These are phyloP conservation scores for Agrochola lychnidis DNA, from an alignment of 2,888 invertebrate species.

Conservation along the genomic window DNA sequence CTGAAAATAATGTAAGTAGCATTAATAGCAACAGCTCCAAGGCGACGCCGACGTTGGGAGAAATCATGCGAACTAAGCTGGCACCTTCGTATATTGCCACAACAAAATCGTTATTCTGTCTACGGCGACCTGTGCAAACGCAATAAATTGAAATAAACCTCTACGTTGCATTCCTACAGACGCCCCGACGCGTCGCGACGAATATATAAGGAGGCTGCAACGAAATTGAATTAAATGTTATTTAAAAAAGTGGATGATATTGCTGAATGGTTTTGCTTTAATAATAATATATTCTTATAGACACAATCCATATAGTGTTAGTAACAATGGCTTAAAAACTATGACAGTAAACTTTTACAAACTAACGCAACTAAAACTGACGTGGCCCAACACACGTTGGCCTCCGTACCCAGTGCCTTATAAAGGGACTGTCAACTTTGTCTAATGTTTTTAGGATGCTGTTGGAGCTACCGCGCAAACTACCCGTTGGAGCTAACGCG, in stretches of 20 bases:
- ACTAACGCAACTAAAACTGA: too few relatives aligned
- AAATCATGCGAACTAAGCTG: conserved; percentile 52
- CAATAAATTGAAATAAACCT: conserved; percentile 70
- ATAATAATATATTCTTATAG: too few relatives aligned
- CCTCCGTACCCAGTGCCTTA: too few relatives aligned
- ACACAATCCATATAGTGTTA: too few relatives aligned
- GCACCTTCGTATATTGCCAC: conserved; percentile 58
- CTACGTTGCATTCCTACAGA: conserved; percentile 59
- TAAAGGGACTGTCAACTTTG: too few relatives aligned
- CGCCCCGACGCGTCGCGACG: conserved; percentile 47
- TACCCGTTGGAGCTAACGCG: too few relatives aligned
- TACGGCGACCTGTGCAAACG: conserved; percentile 58
- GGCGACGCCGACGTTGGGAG: neutral
- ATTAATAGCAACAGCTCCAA: conserved; percentile 37
- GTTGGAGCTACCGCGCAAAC: too few relatives aligned
- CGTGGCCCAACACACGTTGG: too few relatives aligned
- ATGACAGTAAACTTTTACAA: too few relatives aligned
- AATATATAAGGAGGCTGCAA: conserved; percentile 57
- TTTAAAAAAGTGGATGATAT: conserved; percentile 17
- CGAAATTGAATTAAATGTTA: conserved; percentile 36
- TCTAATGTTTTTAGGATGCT: too few relatives aligned
- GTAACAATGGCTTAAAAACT: too few relatives aligned
- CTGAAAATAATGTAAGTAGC: conserved; percentile 33
- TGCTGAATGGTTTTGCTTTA: neutral
- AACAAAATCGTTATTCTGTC: conserved; percentile 63